A percentile compares a stretch with the other conserved stretches of the same genome.
These are phyloP conservation scores for Rhodophaea formosa DNA, from an alignment of 2,888 invertebrate genomes.

Conservation along the genomic window DNA sequence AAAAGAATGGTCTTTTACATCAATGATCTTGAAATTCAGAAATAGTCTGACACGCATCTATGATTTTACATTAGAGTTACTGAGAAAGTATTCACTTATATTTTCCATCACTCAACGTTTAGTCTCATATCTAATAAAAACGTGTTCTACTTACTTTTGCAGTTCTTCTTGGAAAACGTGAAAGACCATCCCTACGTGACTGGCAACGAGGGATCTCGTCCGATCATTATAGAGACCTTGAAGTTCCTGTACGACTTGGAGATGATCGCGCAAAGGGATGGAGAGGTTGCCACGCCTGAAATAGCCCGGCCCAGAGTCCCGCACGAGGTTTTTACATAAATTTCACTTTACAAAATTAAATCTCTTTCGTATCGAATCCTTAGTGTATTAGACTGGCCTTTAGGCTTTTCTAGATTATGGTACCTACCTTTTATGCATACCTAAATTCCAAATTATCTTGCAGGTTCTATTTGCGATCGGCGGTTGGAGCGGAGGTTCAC, in stretches of 20 bases:
- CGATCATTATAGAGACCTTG: constrained; percentile 93
- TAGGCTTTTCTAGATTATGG: too few species aligned
- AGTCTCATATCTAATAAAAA: too few species aligned
- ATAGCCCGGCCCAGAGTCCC: constrained; percentile 92
- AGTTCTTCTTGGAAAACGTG: constrained; percentile 94
- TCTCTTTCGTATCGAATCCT: too few species aligned
- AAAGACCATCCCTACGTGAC: constrained; percentile 93
- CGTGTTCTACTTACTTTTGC: constrained; percentile 34
- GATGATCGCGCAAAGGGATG: constrained; percentile 89
- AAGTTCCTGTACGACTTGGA: constrained; percentile 96
- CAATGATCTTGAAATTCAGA: too few species aligned
- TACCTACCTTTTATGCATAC: not conserved
- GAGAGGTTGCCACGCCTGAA: constrained; percentile 91
- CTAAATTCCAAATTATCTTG: constrained; percentile 16
- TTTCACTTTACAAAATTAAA: not conserved
- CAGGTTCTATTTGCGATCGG: constrained; percentile 87
- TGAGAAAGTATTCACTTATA: too few species aligned
- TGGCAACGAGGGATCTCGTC: constrained; percentile 90
- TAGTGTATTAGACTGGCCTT: too few species aligned
- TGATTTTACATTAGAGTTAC: too few species aligned
- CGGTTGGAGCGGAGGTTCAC: constrained; percentile 84
- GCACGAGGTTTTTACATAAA: constrained; percentile 81
- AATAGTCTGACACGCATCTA: too few species aligned
- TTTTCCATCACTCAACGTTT: too few species aligned
- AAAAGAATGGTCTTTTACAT: too few species aligned